phyloP scores from a whole-genome alignment of 2,888 invertebrate species.

The Deroplatys truncata region DNA sequence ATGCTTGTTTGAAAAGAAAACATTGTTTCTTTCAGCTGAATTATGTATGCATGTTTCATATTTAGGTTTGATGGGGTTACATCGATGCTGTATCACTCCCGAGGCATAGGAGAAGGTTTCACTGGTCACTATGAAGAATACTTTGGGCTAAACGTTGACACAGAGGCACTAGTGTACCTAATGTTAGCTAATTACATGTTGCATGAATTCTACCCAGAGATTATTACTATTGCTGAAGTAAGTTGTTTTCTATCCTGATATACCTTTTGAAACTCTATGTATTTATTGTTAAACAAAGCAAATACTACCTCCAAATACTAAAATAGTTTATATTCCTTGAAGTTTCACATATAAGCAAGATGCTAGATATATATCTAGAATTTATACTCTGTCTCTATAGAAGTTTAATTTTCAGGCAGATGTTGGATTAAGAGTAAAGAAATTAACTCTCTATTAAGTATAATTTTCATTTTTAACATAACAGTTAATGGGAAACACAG shows the following conservation, averaged over 20 bases:
- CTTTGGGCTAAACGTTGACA: conserved; percentile 93
- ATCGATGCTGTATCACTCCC: conserved; percentile 96
- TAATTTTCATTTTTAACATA: too few relatives aligned
- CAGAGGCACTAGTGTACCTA: conserved; percentile 90
- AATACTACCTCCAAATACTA: too few relatives aligned
- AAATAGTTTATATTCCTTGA: too few relatives aligned
- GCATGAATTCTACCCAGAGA: conserved; percentile 70
- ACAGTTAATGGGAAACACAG: too few relatives aligned
- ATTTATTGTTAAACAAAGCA: background rate
- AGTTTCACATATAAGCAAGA: too few relatives aligned
- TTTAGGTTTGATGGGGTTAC: conserved; percentile 95
- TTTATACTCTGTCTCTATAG: too few relatives aligned
- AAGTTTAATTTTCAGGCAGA: too few relatives aligned
- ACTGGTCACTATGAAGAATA: conserved; percentile 96
- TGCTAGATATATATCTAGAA: too few relatives aligned
- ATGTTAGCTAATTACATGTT: conserved; percentile 90
- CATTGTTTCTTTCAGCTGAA: background rate
- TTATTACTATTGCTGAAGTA: conserved; percentile 93
- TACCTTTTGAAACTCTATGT: background rate
- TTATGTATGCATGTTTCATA: too few relatives aligned
- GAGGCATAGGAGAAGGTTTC: conserved; percentile 89
- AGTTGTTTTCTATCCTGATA: conserved; percentile 18
- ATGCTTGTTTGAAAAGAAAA: background rate
- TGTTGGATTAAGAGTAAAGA: too few relatives aligned
- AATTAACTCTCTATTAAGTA: too few relatives aligned